Conservation (phyloP, 2,113 vertebrate genomes). For the Charina bottae region DNA sequence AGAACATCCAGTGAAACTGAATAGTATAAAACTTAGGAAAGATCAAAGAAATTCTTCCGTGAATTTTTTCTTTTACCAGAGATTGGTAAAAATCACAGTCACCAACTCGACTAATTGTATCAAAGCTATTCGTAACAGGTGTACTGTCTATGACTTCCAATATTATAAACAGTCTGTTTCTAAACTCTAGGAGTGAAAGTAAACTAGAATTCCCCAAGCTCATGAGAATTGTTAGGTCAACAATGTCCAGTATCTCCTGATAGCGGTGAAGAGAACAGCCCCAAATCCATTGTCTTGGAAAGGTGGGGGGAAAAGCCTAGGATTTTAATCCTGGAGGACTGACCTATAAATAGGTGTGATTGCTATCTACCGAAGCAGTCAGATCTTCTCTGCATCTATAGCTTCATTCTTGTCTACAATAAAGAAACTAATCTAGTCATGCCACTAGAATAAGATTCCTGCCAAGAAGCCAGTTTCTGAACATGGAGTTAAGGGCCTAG, state of each 20-base stretch:
- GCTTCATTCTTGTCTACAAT: background rate
- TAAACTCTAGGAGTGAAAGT: background rate
- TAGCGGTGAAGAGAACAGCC: background rate
- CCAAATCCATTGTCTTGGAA: background rate
- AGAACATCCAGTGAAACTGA: background rate
- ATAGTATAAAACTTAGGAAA: background rate
- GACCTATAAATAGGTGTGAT: background rate
- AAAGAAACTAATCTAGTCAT: background rate
- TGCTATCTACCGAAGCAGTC: background rate
- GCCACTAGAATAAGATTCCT: background rate
- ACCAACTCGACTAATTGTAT: background rate
- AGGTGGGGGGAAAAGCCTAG: background rate
- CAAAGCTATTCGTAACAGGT: background rate
- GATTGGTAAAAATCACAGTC: background rate
- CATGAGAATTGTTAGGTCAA: background rate
- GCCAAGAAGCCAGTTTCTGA: background rate
- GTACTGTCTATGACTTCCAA: background rate
- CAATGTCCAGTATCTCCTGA: background rate
- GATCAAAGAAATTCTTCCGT: background rate
- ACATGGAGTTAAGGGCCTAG: background rate
- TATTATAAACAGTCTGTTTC: background rate
- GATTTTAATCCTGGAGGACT: background rate
- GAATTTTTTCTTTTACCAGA: background rate
- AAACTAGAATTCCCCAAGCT: background rate
- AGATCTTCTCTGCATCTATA: background rate